phyloP scores from a whole-genome alignment of 2,888 invertebrate species.

The Ceriagrion tenellum region DNA sequence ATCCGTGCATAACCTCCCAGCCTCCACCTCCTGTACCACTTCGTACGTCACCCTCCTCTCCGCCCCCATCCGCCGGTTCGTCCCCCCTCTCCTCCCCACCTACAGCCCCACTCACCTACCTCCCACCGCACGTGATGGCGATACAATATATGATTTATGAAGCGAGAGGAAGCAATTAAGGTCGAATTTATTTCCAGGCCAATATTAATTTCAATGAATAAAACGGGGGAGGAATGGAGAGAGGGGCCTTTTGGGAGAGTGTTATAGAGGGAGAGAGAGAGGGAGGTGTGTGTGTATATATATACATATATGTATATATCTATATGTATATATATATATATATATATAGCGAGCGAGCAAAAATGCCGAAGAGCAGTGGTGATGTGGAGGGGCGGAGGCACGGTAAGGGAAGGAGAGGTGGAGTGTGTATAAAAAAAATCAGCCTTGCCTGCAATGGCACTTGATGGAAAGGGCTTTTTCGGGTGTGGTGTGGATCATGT shows the following conservation, averaged over 20 bases:
- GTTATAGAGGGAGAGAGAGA: neutral
- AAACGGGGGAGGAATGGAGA: neutral
- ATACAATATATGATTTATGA: slow-evolving; percentile 66
- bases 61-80: neutral
- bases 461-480: slow-evolving; percentile 19
- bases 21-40: neutral
- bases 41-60: neutral
- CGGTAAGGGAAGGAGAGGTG: no score
- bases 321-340: no score
- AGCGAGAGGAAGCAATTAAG: slow-evolving; percentile 64
- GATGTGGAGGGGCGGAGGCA: neutral
- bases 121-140: slow-evolving; percentile 49
- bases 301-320: neutral
- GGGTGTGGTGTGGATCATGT: neutral
- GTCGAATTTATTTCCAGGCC: slow-evolving; percentile 63
- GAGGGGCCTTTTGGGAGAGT: slow-evolving; percentile 42
- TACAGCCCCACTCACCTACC: neutral
- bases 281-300: neutral
- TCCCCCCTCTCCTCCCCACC: neutral
- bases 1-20: neutral
- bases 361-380: neutral
- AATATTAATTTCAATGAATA: slow-evolving; percentile 67
- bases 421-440: neutral
- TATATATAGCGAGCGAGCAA: no score
- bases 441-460: neutral